Evolutionary conservation across 1,140 invertebrate genomes (phyloP).

Genomic region (Branchinecta lynchi): DNA sequence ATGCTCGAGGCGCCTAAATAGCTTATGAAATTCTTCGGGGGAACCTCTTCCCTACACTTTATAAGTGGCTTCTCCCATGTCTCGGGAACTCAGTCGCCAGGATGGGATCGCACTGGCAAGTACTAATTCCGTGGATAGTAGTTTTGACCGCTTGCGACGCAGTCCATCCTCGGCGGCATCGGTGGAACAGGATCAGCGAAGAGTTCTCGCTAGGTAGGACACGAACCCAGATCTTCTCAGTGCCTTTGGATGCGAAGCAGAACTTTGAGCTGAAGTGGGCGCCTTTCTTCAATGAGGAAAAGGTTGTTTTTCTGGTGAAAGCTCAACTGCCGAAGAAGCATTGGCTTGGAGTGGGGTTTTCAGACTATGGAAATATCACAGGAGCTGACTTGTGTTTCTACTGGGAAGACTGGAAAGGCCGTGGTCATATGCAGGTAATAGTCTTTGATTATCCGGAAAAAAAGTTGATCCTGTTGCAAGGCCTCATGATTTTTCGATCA

Average conservation of each 20-base stretch:
- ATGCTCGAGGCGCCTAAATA: neutral
- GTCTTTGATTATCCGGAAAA: too few relatives aligned
- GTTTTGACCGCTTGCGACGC: neutral
- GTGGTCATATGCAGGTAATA: constrained; percentile 47
- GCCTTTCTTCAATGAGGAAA: constrained; percentile 13
- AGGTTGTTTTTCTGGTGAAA: constrained; percentile 8
- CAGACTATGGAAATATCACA: constrained; percentile 58
- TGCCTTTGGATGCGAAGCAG: constrained; percentile 14
- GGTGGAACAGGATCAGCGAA: neutral
- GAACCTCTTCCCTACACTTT: neutral
- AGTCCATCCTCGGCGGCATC: neutral
- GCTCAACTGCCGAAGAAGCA: constrained; percentile 19
- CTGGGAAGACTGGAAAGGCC: constrained; percentile 50
- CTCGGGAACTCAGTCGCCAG: neutral
- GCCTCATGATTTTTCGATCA: too few relatives aligned
- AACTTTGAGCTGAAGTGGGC: constrained; percentile 16
- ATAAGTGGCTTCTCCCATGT: neutral
- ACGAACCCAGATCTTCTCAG: neutral
- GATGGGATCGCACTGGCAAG: neutral
- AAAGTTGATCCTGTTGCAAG: too few relatives aligned
- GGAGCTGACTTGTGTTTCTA: constrained; percentile 73
- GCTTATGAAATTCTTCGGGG: neutral
- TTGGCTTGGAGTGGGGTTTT: constrained; percentile 84
- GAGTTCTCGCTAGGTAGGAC: neutral
- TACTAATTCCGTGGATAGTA: neutral